Conservation (phyloP, 2,113 vertebrate species). For the Synodontis membranacea region DNA sequence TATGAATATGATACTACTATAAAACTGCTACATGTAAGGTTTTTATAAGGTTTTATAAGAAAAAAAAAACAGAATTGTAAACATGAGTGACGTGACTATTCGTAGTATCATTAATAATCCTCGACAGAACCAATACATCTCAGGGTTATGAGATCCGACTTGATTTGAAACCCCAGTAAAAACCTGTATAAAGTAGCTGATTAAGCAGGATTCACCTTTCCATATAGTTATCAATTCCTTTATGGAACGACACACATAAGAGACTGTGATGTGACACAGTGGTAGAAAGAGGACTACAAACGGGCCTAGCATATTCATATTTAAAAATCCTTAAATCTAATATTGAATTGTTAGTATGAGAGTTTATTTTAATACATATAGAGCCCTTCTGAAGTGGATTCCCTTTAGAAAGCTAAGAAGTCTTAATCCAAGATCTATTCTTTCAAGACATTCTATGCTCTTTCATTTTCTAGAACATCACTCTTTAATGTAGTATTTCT, state of each 20-base stretch:
- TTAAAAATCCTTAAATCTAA: background rate
- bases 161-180: background rate
- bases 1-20: background rate
- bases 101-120: background rate
- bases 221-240: background rate
- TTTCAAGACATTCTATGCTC: background rate
- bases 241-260: background rate
- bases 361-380: background rate
- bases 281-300: background rate
- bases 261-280: background rate
- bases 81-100: background rate
- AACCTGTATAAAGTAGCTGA: background rate
- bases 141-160: background rate
- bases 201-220: background rate
- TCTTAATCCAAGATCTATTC: background rate
- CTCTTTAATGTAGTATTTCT: background rate
- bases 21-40: background rate
- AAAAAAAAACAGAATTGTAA: background rate
- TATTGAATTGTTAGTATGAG: background rate
- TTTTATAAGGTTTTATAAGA: background rate
- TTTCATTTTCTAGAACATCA: background rate
- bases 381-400: background rate
- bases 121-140: background rate
- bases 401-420: background rate
- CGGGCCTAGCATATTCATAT: too few relatives aligned